phyloP scores from a whole-genome alignment of 2,797 vertebrate species.

The Centroberyx gerrardi region DNA sequence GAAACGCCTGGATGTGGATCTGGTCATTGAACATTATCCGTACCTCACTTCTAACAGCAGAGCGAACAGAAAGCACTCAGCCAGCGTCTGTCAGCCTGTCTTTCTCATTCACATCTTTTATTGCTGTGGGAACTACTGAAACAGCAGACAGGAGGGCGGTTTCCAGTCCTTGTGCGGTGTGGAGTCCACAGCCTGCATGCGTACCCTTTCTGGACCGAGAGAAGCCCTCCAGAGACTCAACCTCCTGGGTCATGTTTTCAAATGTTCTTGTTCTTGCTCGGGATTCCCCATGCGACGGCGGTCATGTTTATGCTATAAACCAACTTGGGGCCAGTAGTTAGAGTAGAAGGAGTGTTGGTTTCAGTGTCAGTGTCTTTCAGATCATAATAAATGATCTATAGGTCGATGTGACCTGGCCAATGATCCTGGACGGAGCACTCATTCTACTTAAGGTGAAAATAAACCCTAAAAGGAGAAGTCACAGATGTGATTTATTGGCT shows the following conservation, averaged over 20 bases:
- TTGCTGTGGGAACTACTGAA: slow-evolving; percentile 71
- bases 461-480: not conserved
- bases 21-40: not conserved
- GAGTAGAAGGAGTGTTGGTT: slow-evolving; percentile 10
- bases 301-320: slow-evolving; percentile 49
- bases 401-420: slow-evolving; percentile 13
- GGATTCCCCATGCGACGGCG: not conserved
- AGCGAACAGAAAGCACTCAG: not conserved
- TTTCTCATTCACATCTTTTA: slow-evolving; percentile 71
- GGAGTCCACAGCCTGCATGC: slow-evolving; percentile 26
- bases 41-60: not conserved
- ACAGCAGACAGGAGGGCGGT: slow-evolving; percentile 52
- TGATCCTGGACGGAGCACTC: slow-evolving; percentile 20
- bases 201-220: slow-evolving; percentile 14
- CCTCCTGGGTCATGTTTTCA: slow-evolving; percentile 46
- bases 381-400: slow-evolving; percentile 36
- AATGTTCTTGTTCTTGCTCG: slow-evolving; percentile 11
- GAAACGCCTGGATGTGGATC: too few relatives aligned
- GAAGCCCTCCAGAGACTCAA: slow-evolving; percentile 30
- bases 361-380: not conserved
- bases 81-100: slow-evolving; percentile 51
- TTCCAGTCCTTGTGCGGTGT: slow-evolving; percentile 61
- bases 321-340: slow-evolving; percentile 12
- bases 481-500: not conserved
- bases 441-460: not conserved